A percentile compares a stretch with the other conserved stretches of the same genome.
Evolutionary conservation across 1,140 invertebrate genomes (phyloP).

Genomic region (Berghia stephanieae): DNA sequence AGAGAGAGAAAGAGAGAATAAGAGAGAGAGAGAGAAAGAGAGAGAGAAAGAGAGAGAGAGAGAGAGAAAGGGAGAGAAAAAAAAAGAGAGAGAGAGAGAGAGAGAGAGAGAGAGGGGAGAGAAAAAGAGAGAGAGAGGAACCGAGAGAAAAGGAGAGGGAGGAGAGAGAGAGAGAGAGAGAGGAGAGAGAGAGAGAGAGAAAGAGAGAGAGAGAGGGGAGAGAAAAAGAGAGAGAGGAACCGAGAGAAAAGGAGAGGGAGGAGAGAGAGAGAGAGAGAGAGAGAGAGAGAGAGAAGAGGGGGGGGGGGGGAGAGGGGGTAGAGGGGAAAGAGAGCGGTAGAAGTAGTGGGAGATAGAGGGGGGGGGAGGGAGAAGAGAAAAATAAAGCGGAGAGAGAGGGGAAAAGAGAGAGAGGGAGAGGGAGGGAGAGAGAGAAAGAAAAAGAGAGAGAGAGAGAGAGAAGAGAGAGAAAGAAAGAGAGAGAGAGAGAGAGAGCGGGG

Average conservation of each 20-base stretch:
- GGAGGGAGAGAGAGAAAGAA: too few species aligned
- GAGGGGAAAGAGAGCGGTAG: not conserved
- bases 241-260: not conserved
- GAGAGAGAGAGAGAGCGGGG: too few species aligned
- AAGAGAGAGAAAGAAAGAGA: too few species aligned
- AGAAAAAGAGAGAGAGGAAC: not conserved
- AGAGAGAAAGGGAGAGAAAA: not conserved
- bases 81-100: not conserved
- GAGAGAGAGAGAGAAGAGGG: not conserved
- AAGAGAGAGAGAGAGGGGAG: not conserved
- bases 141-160: not conserved
- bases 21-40: slow-evolving; percentile 15
- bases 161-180: not conserved
- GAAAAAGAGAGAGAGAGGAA: not conserved
- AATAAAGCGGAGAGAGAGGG: not conserved
- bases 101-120: not conserved
- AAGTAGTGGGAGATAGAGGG: not conserved
- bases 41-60: slow-evolving; percentile 12
- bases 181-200: not conserved
- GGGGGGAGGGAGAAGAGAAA: not conserved
- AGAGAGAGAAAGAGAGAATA: not conserved
- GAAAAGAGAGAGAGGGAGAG: not conserved
- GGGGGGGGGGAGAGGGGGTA: not conserved
- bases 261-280: too few species aligned
- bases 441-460: too few species aligned